These are phyloP conservation scores for Nymphalis polychloros DNA, from an alignment of 2,888 invertebrate genomes.

Conservation along the genomic window DNA sequence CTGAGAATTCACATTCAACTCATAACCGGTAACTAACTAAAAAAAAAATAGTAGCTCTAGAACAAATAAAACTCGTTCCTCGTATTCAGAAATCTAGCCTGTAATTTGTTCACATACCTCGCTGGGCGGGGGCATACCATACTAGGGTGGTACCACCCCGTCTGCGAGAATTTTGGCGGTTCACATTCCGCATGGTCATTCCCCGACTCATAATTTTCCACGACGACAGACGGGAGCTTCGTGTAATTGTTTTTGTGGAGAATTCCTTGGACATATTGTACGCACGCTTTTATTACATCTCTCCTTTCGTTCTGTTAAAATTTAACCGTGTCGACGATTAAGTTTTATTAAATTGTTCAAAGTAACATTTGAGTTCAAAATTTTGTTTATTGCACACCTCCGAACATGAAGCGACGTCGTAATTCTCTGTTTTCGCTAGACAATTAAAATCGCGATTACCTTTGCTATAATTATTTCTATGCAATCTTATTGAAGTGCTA, in stretches of 20 bases:
- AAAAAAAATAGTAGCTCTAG: slow-evolving; percentile 10
- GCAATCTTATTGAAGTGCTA: too few species aligned
- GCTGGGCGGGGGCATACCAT: slow-evolving; percentile 39
- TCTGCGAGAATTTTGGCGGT: slow-evolving; percentile 61
- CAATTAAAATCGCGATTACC: too few species aligned
- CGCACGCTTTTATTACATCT: slow-evolving; percentile 33
- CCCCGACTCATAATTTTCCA: slow-evolving; percentile 69
- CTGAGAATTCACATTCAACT: too few species aligned
- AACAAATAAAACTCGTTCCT: slow-evolving; percentile 20
- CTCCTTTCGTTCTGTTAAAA: slow-evolving; percentile 34
- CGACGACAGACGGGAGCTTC: slow-evolving; percentile 49
- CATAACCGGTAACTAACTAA: background rate
- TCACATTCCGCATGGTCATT: slow-evolving; percentile 78
- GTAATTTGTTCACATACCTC: slow-evolving; percentile 58
- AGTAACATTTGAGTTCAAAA: background rate
- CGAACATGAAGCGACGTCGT: too few species aligned
- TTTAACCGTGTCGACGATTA: slow-evolving; percentile 34
- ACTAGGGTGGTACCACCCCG: slow-evolving; percentile 38
- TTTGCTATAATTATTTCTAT: too few species aligned
- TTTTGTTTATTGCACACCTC: background rate
- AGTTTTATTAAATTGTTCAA: slow-evolving; percentile 19
- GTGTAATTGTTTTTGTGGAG: slow-evolving; percentile 61
- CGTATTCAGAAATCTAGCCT: slow-evolving; percentile 33
- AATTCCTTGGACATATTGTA: slow-evolving; percentile 41
- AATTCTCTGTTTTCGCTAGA: too few species aligned